Evolutionary conservation across 2,113 vertebrate genomes (phyloP).

Genomic region (Muntiacus muntjak): DNA sequence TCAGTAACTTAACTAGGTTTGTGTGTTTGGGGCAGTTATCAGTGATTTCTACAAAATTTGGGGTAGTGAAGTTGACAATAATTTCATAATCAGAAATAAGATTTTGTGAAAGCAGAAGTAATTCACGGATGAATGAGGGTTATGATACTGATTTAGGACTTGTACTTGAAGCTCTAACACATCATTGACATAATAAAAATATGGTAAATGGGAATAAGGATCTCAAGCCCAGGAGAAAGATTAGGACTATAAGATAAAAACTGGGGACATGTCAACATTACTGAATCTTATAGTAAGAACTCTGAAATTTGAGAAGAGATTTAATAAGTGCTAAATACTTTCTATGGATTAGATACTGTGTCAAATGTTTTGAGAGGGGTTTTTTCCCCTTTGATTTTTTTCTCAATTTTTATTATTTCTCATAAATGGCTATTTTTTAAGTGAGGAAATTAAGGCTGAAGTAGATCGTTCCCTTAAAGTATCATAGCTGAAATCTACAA

Average conservation of each 20-base stretch:
- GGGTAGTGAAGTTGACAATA: background rate
- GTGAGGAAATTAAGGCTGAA: background rate
- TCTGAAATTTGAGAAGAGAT: background rate
- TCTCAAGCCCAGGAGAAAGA: background rate
- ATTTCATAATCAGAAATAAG: conserved; percentile 1
- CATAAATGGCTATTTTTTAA: background rate
- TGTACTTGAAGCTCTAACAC: background rate
- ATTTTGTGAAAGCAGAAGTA: background rate
- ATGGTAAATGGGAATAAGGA: background rate
- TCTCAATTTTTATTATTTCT: background rate
- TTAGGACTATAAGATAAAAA: background rate
- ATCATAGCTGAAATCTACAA: background rate
- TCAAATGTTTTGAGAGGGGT: background rate
- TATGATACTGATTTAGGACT: background rate
- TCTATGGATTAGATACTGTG: background rate
- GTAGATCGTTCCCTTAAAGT: background rate
- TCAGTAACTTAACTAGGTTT: background rate
- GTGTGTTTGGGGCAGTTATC: background rate
- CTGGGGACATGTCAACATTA: background rate
- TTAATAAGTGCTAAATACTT: background rate
- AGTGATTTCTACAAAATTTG: background rate
- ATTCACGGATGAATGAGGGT: background rate
- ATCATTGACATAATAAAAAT: background rate
- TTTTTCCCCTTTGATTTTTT: background rate
- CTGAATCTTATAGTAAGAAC: background rate